These are phyloP conservation scores for Brachionus plicatilis DNA, from an alignment of 1,140 invertebrate species.

Conservation along the genomic window DNA sequence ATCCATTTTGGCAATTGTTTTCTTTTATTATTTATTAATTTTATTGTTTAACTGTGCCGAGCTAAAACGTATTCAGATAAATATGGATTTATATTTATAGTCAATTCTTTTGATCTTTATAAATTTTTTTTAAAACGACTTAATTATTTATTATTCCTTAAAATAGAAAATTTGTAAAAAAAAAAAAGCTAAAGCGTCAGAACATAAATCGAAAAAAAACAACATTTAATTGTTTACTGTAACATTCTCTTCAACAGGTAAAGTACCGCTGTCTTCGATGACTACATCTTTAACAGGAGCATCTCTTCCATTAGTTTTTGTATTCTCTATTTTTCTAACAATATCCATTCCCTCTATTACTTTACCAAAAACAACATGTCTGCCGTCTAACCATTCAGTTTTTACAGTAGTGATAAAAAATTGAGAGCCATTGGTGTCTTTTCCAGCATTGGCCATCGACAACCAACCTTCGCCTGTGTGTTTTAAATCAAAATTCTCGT, in stretches of 20 bases:
- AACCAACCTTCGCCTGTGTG: constrained; percentile 80
- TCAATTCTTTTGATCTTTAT: background rate
- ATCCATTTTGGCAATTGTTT: too few species aligned
- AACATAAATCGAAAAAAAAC: background rate
- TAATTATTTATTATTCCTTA: background rate
- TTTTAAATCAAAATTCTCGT: constrained; percentile 93
- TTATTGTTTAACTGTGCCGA: too few species aligned
- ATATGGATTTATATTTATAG: too few species aligned
- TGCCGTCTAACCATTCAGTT: constrained; percentile 90
- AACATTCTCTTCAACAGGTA: constrained; percentile 56
- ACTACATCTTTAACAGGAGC: constrained; percentile 64
- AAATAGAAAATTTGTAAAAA: constrained; percentile 7
- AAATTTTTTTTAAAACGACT: background rate
- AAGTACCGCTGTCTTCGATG: constrained; percentile 67
- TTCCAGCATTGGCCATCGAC: constrained; percentile 67
- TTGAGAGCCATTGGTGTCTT: constrained; percentile 54
- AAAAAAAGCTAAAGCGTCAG: background rate
- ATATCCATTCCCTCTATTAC: constrained; percentile 55
- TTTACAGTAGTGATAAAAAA: constrained; percentile 56
- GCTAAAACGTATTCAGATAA: too few species aligned
- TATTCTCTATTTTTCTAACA: constrained; percentile 45
- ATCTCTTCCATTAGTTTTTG: constrained; percentile 67
- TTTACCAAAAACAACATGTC: constrained; percentile 90
- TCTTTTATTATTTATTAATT: too few species aligned
- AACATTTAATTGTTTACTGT: constrained; percentile 8